Base-by-base conservation (phyloP, 2,888 invertebrate species). In the Azorinus chamasolen region DNA sequence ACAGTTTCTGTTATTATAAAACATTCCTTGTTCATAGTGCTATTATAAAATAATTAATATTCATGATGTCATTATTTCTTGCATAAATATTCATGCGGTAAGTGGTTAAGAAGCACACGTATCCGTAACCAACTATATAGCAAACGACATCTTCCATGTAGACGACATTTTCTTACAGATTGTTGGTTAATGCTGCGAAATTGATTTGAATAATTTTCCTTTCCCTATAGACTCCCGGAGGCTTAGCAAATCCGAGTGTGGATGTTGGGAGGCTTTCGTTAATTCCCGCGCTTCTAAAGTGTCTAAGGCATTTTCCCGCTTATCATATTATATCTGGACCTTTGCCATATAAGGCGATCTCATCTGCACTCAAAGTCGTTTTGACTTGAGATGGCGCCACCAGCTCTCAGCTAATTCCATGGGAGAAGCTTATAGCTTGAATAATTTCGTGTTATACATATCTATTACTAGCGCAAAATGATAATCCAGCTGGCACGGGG, bases 381-480 rank as follows among this genome's bases (percentile, higher is more conserved):
- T 43, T 43, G 59, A 61, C 75, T 80, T 45, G 51, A 45, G 10
- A 41, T 50, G 80, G 80, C 80, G 80, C 80, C 80, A 73, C 43
- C 22, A 48, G 32, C 53, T 46, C 59, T 63, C 50, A 63, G 55
- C 61, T 80, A 80, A 80, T 80, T 69, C 77, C 71, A 66, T 24
- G 41, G 59, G 55, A 73, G 65, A 58, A 54, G 39, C 62, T 55
- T 61, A 59, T 55, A 53, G 62, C 73, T 70, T 76, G 80, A 80
- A 80, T 80, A 80, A 80, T 80, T 76, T 66, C 54, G 66, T 74
- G 80, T 80, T 80, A 80, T 80, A 80, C 76, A 77, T 72, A 77
- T 80, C 75, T 77, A 80, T 80, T 74, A 72, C 59, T 48, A 53
- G 54, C 51, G 48, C 54, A 65, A 72, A 72, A 58, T 62, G 55